These are phyloP conservation scores for Myxocyprinus asiaticus DNA, from an alignment of 2,113 vertebrate genomes.

Conservation along the genomic window DNA sequence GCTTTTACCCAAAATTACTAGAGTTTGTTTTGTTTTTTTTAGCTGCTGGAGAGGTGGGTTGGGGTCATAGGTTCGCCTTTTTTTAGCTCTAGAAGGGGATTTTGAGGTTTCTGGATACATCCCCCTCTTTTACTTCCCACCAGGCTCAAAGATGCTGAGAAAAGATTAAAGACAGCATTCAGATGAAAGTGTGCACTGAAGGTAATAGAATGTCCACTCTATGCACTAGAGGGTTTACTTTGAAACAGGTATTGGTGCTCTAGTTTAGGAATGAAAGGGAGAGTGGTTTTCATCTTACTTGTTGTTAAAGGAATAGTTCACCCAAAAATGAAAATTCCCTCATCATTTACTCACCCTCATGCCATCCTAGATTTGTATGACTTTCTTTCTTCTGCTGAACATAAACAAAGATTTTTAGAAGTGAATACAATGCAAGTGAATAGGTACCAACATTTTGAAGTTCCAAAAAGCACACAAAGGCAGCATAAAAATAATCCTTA, in stretches of 20 bases:
- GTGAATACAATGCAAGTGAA: too few species aligned
- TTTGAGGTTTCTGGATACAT: constrained; percentile 7
- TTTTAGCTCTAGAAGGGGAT: background rate
- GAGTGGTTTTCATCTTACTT: background rate
- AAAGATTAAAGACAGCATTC: constrained; percentile 35
- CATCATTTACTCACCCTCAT: too few species aligned
- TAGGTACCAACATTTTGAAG: too few species aligned
- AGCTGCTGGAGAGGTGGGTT: constrained; percentile 29
- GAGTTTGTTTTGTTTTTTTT: constrained; percentile 33
- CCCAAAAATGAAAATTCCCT: background rate
- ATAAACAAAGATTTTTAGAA: too few species aligned
- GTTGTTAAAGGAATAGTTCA: constrained; percentile 7
- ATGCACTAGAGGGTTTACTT: background rate
- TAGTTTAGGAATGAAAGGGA: constrained; percentile 1
- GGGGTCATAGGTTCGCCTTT: background rate
- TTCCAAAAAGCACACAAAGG: too few species aligned
- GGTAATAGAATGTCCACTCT: constrained; percentile 30
- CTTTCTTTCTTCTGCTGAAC: too few species aligned
- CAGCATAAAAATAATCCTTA: too few species aligned
- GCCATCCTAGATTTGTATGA: too few species aligned
- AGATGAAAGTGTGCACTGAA: constrained; percentile 47
- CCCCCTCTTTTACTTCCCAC: constrained; percentile 16
- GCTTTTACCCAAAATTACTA: constrained; percentile 16
- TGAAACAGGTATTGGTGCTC: constrained; percentile 22
- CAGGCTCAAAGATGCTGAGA: constrained; percentile 31